phyloP scores from a whole-genome alignment of 2,113 vertebrate species.

The Bufo bufo region DNA sequence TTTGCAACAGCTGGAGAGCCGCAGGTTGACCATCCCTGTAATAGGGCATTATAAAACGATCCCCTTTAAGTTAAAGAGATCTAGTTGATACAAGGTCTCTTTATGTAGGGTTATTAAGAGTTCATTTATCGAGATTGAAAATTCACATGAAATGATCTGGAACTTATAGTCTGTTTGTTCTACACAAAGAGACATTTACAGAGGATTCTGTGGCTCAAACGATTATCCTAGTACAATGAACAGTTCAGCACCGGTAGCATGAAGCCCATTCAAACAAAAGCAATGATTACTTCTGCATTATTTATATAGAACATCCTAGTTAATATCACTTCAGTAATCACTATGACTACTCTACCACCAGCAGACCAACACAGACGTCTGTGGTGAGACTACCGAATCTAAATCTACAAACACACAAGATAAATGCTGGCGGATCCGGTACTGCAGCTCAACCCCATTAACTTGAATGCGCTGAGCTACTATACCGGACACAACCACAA shows the following conservation, averaged over 20 bases:
- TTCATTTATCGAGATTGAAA: too few species aligned
- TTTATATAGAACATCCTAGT: neutral
- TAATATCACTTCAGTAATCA: neutral
- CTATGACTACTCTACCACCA: neutral
- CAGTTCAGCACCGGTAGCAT: neutral
- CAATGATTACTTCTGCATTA: neutral
- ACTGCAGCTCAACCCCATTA: too few species aligned
- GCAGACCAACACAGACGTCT: neutral
- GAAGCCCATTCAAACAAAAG: constrained; percentile 10
- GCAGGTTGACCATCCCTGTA: too few species aligned
- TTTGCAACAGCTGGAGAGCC: too few species aligned
- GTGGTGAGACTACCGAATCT: neutral
- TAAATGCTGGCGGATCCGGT: too few species aligned
- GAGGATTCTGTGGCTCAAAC: neutral
- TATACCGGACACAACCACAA: too few species aligned
- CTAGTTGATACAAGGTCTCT: neutral
- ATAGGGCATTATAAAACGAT: too few species aligned
- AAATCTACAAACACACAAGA: neutral
- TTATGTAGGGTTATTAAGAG: too few species aligned
- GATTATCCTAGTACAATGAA: constrained; percentile 22
- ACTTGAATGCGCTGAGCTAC: too few species aligned
- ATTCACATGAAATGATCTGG: constrained; percentile 6
- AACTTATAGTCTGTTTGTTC: constrained; percentile 1
- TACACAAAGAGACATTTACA: constrained; percentile 41
- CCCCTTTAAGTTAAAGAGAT: neutral